Evolutionary conservation across 2,113 vertebrate genomes (phyloP).

Genomic region (Narcine bancroftii): DNA sequence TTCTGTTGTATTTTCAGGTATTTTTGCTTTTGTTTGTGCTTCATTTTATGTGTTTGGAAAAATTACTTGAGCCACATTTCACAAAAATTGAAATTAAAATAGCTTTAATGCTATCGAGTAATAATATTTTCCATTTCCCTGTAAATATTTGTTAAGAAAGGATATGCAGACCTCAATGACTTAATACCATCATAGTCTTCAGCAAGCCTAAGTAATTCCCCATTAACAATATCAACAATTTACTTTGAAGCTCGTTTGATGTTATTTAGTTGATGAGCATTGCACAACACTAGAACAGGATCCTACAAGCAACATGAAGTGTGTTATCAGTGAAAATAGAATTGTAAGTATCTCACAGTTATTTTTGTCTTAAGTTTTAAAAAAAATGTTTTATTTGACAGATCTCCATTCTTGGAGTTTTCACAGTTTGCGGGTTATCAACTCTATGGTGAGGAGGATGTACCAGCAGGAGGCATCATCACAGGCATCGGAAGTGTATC

Average conservation of each 20-base stretch:
- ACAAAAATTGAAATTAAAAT: background rate
- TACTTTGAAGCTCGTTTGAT: background rate
- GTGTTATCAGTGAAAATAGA: background rate
- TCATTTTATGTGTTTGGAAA: too few species aligned
- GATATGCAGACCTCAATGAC: background rate
- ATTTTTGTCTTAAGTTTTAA: background rate
- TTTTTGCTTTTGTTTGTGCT: too few species aligned
- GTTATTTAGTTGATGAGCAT: background rate
- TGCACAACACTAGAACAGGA: background rate
- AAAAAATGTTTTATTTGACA: constrained; percentile 45
- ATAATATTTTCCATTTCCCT: background rate
- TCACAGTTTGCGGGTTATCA: constrained; percentile 92
- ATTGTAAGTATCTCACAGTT: background rate
- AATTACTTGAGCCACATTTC: background rate
- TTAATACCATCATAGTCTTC: too few species aligned
- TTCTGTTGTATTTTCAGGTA: too few species aligned
- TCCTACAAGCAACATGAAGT: background rate
- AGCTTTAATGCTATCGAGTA: background rate
- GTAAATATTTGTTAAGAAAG: background rate
- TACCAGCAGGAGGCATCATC: constrained; percentile 87
- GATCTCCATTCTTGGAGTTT: constrained; percentile 87
- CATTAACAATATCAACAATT: background rate
- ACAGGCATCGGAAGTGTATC: constrained; percentile 86
- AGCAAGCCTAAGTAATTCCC: too few species aligned
- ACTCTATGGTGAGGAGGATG: constrained; percentile 82